Base-by-base conservation (phyloP, 2,888 invertebrate species). In the Onthophagus sagittarius region DNA sequence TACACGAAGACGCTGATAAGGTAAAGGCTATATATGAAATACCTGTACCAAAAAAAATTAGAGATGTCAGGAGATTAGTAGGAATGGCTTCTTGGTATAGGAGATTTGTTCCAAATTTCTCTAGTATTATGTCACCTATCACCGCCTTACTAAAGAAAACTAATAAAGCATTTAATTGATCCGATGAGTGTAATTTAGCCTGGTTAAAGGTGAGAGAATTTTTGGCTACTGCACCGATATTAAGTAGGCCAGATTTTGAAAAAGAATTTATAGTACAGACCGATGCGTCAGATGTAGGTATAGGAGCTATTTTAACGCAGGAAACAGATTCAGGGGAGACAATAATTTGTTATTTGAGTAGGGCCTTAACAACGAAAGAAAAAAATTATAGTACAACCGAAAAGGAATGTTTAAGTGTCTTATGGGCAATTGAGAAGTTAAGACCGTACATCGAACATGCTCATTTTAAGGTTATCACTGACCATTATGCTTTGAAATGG, bases 71-170 rank as follows among this genome's bases (percentile, higher is more conserved):
- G 15, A 70, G 76, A 6, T 81, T 83, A 63, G 14, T 84, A 0
- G 82, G 82, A 2, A 64, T 81, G 15, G 77, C 76, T 4, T 77
- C 78, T 0, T 84, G 80, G 80, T 85, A 82, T 73, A 33, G 77
- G 6, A 63, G 77, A 7, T 80, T 80, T 62, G 70, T 80, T 0
- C 73, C 62, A 15, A 65, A 75, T 39, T 72, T 76, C 13, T 64
- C 76, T 39, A 31, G 71, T 4, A n/a, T n/a, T n/a, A 71, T 69
- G 6, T 65, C 62, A 7, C 76, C 76, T 13, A 15, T 77, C 5
- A 74, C 64, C 11, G 62, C 69, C 7, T 33, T 77, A 11, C 53
- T 71, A 7, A 73, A 73, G 70, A 75, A 76, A 67, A 23, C 23
- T 23, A 77, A 75, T 63, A 71, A 62, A 6, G 73, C 71, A 14